Percentiles rank a stretch among this genome's conserved stretches.
Conservation (phyloP, 2,888 invertebrate genomes). For the Lagria hirta region DNA sequence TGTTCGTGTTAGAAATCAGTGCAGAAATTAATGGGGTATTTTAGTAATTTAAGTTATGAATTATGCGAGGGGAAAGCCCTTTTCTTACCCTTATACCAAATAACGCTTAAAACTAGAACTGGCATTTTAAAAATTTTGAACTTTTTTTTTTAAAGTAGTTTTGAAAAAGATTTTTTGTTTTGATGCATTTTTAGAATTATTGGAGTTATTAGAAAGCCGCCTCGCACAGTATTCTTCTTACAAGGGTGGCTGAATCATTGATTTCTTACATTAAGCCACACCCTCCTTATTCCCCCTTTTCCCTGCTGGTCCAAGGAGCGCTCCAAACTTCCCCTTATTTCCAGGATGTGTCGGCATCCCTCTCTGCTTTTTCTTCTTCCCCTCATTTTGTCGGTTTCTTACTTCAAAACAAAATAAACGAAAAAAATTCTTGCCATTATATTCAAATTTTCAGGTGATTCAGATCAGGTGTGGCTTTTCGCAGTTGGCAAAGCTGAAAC, state of each 20-base stretch:
- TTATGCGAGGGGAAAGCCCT: slow-evolving; percentile 42
- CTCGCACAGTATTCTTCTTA: slow-evolving; percentile 34
- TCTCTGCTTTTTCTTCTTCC: slow-evolving; percentile 22
- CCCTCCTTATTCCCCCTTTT: slow-evolving; percentile 43
- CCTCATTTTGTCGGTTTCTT: slow-evolving; percentile 24
- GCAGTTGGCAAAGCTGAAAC: slow-evolving; percentile 8
- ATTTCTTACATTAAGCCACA: slow-evolving; percentile 52
- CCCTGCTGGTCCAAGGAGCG: slow-evolving; percentile 26
- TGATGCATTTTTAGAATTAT: slow-evolving; percentile 16
- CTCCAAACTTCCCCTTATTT: slow-evolving; percentile 32
- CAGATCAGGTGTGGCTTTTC: background rate
- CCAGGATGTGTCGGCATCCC: slow-evolving; percentile 29
- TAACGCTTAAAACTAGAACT: background rate
- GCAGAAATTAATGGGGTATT: slow-evolving; percentile 51
- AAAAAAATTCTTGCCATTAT: slow-evolving; percentile 22
- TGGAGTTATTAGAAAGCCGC: slow-evolving; percentile 28
- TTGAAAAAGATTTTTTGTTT: background rate
- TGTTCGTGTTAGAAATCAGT: slow-evolving; percentile 46
- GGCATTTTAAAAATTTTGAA: slow-evolving; percentile 27
- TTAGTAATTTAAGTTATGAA: slow-evolving; percentile 50
- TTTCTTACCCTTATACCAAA: slow-evolving; percentile 17
- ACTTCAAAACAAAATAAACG: slow-evolving; percentile 13
- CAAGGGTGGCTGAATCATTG: slow-evolving; percentile 46
- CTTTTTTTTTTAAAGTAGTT: slow-evolving; percentile 23
- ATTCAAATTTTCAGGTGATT: slow-evolving; percentile 26